A percentile compares a stretch with the other conserved stretches of the same genome.
Conservation (phyloP, 1,140 invertebrate genomes). For the Bombyx mandarina region DNA sequence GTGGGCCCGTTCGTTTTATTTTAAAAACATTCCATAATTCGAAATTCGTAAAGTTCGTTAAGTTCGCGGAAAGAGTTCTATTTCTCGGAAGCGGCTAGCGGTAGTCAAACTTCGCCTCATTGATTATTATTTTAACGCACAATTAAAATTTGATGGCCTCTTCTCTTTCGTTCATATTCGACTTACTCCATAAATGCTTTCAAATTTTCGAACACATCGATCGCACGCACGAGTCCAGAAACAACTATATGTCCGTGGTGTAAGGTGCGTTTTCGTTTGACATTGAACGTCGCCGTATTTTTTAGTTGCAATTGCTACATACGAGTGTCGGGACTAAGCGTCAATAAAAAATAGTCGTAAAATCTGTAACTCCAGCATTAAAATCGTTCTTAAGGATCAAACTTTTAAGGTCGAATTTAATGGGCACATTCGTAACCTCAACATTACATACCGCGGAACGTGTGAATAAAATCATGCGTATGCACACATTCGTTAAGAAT, state of each 20-base stretch:
- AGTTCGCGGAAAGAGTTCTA: slow-evolving; percentile 27
- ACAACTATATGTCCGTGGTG: slow-evolving; percentile 16
- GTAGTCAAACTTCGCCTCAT: slow-evolving; percentile 47
- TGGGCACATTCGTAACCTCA: slow-evolving; percentile 9
- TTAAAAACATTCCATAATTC: slow-evolving; percentile 1
- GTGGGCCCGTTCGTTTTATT: slow-evolving; percentile 2
- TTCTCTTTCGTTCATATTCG: slow-evolving; percentile 62
- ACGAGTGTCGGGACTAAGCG: slow-evolving; percentile 60
- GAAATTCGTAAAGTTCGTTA: slow-evolving; percentile 4
- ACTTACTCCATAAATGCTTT: slow-evolving; percentile 41
- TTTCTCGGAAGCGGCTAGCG: slow-evolving; percentile 29
- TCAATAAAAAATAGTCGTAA: slow-evolving; percentile 69
- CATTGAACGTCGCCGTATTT: slow-evolving; percentile 17
- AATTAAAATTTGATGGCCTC: slow-evolving; percentile 68
- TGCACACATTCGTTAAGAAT: slow-evolving; percentile 70
- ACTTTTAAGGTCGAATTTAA: slow-evolving; percentile 28
- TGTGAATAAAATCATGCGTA: slow-evolving; percentile 68
- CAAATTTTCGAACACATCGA: slow-evolving; percentile 17
- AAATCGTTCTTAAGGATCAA: slow-evolving; percentile 28
- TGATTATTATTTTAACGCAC: slow-evolving; percentile 69
- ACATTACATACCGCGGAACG: slow-evolving; percentile 32
- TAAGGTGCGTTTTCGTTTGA: slow-evolving; percentile 27
- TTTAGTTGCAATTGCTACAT: slow-evolving; percentile 33
- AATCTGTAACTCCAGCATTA: slow-evolving; percentile 26
- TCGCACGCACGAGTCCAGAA: slow-evolving; percentile 7